phyloP scores from a whole-genome alignment of 2,797 vertebrate species.

The Miichthys miiuy region DNA sequence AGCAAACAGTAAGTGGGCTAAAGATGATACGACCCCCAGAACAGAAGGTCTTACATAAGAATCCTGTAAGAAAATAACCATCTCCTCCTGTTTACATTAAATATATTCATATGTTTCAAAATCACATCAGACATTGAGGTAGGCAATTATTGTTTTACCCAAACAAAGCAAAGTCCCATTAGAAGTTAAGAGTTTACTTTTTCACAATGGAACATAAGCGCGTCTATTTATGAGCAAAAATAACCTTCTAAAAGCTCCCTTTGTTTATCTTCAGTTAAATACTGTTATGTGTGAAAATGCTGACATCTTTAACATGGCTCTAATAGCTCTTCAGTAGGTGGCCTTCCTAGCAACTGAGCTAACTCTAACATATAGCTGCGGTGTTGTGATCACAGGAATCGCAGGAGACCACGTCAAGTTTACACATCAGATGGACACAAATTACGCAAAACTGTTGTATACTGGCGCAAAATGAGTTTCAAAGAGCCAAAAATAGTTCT shows the following conservation, averaged over 20 bases:
- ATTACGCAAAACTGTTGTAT: constrained; percentile 9
- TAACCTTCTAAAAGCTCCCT: not conserved
- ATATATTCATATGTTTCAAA: too few species aligned
- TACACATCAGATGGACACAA: constrained; percentile 49
- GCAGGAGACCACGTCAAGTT: constrained; percentile 36
- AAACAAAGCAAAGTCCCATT: too few species aligned
- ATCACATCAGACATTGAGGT: too few species aligned
- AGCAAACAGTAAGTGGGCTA: not conserved
- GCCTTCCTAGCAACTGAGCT: constrained; percentile 18
- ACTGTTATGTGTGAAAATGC: constrained; percentile 22
- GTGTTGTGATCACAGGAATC: constrained; percentile 47
- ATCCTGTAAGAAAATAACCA: not conserved
- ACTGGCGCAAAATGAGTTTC: not conserved
- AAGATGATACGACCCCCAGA: not conserved
- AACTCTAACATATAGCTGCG: constrained; percentile 43
- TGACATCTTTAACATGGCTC: constrained; percentile 18
- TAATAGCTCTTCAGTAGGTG: constrained; percentile 19
- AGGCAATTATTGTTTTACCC: too few species aligned
- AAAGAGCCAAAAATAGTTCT: not conserved
- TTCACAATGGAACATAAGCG: not conserved
- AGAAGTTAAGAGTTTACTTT: too few species aligned
- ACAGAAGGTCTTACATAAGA: not conserved
- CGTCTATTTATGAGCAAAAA: not conserved
- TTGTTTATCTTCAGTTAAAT: constrained; percentile 29
- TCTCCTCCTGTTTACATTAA: too few species aligned